Evolutionary conservation across 2,797 vertebrate species (phyloP).

Genomic region (Acomys russatus): DNA sequence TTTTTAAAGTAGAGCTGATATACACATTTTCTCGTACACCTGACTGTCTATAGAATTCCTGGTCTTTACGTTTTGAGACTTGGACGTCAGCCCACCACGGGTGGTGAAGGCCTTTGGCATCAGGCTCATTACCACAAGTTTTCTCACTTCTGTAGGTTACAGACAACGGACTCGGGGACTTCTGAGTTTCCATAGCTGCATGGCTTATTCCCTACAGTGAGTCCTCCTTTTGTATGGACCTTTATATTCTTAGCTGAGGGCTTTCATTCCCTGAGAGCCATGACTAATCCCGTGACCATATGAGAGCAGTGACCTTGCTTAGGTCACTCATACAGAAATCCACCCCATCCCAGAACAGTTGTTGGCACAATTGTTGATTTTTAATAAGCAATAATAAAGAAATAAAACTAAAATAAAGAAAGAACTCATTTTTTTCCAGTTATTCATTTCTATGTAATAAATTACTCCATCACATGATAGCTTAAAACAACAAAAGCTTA

Average conservation of each 20-base stretch:
- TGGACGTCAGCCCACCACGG: background rate
- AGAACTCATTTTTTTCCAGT: background rate
- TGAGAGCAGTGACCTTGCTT: background rate
- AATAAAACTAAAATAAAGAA: background rate
- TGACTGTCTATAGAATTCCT: background rate
- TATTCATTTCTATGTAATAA: conserved; percentile 16
- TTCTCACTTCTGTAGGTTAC: background rate
- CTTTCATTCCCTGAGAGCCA: background rate
- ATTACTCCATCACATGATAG: background rate
- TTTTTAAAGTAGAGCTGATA: background rate
- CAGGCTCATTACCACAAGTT: background rate
- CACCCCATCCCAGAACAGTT: background rate
- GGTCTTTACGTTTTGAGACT: background rate
- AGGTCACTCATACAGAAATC: background rate
- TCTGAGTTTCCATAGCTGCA: background rate
- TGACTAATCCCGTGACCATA: background rate
- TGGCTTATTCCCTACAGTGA: background rate
- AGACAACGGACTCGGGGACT: background rate
- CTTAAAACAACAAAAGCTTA: conserved; percentile 54
- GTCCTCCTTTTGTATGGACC: background rate
- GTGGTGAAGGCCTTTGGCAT: background rate
- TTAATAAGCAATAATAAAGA: conserved; percentile 41
- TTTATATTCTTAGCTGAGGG: background rate
- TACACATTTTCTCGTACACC: background rate
- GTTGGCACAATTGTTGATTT: background rate